Evolutionary conservation across 2,113 vertebrate genomes (phyloP).

Genomic region (Labeo catla): DNA sequence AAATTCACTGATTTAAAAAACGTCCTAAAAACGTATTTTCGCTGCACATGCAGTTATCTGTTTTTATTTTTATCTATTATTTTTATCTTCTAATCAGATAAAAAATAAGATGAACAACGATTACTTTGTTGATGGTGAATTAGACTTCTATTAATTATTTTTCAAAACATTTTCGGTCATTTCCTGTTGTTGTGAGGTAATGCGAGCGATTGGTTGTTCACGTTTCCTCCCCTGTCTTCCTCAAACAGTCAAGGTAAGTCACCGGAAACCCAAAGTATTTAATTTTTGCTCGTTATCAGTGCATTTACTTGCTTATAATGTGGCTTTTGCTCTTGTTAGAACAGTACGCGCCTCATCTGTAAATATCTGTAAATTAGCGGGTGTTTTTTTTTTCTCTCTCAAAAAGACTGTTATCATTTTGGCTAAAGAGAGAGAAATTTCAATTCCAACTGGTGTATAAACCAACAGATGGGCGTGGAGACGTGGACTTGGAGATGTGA

Average conservation of each 20-base stretch:
- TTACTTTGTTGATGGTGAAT: neutral
- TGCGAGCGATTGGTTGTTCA: neutral
- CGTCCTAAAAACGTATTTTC: neutral
- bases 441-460: slow-evolving; percentile 31
- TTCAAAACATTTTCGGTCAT: neutral
- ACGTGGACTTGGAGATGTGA: slow-evolving; percentile 63
- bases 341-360: slow-evolving; percentile 4
- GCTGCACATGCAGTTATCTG: neutral
- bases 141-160: neutral
- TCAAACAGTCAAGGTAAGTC: neutral
- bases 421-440: slow-evolving; percentile 1
- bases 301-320: neutral
- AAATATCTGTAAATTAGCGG: neutral
- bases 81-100: neutral
- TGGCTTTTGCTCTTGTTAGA: neutral
- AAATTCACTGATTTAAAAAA: neutral
- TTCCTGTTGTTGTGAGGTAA: neutral
- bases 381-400: neutral
- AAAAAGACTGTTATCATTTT: slow-evolving; percentile 33
- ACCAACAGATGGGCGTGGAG: slow-evolving; percentile 64
- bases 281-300: neutral
- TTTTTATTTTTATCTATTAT: neutral
- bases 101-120: neutral
- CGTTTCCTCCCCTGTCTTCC: neutral
- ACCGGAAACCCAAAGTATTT: neutral